These are phyloP conservation scores for Merodon equestris DNA, from an alignment of 2,888 invertebrate species.

Conservation along the genomic window DNA sequence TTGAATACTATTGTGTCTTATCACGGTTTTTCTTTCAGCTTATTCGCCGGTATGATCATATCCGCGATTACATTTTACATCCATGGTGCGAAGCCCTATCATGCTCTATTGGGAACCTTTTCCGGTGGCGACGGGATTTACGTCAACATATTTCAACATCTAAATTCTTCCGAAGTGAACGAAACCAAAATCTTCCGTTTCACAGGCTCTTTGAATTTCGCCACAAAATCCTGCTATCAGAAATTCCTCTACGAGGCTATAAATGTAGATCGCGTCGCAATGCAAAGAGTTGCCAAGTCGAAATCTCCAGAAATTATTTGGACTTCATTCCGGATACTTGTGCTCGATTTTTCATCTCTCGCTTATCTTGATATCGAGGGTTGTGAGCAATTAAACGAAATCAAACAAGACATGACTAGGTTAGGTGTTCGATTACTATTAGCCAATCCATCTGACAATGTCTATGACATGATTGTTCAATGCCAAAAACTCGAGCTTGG, in stretches of 20 bases:
- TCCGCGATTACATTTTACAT: constrained; percentile 85
- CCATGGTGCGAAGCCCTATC: constrained; percentile 83
- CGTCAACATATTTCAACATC: constrained; percentile 83
- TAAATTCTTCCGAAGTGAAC: constrained; percentile 82
- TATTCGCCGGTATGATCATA: constrained; percentile 83
- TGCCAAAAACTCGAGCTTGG: constrained; percentile 77
- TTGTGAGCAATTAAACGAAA: constrained; percentile 80
- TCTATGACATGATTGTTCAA: constrained; percentile 76
- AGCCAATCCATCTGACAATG: constrained; percentile 80
- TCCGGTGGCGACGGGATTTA: constrained; percentile 84
- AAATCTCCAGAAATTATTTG: constrained; percentile 55
- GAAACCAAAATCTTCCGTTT: constrained; percentile 85
- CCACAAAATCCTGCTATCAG: constrained; percentile 82
- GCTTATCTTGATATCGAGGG: constrained; percentile 84
- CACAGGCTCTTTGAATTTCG: constrained; percentile 84
- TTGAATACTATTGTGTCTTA: too few species aligned
- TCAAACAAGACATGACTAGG: constrained; percentile 80
- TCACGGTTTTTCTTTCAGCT: constrained; percentile 68
- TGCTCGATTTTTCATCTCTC: constrained; percentile 83
- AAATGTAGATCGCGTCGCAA: constrained; percentile 79
- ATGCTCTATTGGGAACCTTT: constrained; percentile 83
- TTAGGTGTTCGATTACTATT: constrained; percentile 81
- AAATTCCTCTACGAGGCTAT: constrained; percentile 80
- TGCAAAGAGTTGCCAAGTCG: constrained; percentile 68
- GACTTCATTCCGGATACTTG: constrained; percentile 74